Conservation (phyloP, 2,113 vertebrate genomes). For the Labeo rohita region DNA sequence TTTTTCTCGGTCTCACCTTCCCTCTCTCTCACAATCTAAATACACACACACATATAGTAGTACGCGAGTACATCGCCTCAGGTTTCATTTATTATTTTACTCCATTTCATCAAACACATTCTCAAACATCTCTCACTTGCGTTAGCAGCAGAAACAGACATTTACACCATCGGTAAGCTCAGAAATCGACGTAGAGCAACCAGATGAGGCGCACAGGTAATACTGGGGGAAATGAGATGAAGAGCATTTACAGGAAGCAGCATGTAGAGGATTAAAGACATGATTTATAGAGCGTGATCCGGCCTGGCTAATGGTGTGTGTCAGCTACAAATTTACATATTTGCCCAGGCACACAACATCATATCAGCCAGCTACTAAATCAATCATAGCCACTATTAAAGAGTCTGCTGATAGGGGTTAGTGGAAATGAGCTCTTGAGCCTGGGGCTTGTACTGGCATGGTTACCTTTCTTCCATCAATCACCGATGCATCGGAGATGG, state of each 20-base stretch:
- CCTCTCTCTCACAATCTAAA: neutral
- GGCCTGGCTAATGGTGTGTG: constrained; percentile 72
- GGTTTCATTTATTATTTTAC: neutral
- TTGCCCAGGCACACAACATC: constrained; percentile 59
- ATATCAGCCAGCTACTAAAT: constrained; percentile 59
- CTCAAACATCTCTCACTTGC: neutral
- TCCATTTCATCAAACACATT: neutral
- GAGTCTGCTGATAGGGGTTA: constrained; percentile 19
- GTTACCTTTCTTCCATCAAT: constrained; percentile 44
- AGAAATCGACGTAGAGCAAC: neutral
- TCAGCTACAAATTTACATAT: constrained; percentile 66
- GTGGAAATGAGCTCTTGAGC: constrained; percentile 35
- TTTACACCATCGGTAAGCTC: neutral
- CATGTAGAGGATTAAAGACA: constrained; percentile 38
- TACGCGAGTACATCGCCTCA: neutral
- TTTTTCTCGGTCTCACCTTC: constrained; percentile 8
- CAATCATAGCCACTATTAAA: constrained; percentile 36
- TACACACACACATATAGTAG: neutral
- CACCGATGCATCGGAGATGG: constrained; percentile 25
- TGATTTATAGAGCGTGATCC: constrained; percentile 69
- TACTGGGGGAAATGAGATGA: constrained; percentile 62
- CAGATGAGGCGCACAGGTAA: neutral
- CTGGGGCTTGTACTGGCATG: constrained; percentile 17
- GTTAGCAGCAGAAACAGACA: neutral
- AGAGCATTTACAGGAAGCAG: constrained; percentile 64